Evolutionary conservation across 2,797 vertebrate genomes (phyloP), one percentile per base, ranked within the genome.

Genomic region (Todus mexicanus): DNA sequence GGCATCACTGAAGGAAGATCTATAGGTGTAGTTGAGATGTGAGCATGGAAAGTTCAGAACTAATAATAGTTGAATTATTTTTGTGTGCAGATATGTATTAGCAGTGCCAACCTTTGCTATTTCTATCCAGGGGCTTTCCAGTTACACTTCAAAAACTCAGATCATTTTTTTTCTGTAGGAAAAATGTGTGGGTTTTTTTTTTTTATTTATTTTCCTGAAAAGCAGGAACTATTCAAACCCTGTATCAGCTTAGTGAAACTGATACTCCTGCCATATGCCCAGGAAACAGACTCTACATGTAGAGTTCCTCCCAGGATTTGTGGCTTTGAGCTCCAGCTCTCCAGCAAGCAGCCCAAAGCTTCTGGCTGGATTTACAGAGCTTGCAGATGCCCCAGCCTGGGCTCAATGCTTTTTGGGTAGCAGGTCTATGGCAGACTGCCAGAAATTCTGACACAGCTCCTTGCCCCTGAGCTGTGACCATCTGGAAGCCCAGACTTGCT

Each of bases 371-470:
- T 84, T 94, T 84, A 54, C 33, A 76, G 27, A 26, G 38, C 48
- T 89, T 74, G 43, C 57, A 77, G 65, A 73, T 73, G 19, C 29
- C 33, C 25, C 29, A 84, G 37, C 50, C 45, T 74, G 25, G 23
- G 10, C 51, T 80, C 27, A 77, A 15, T 1, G 3, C 14, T 40
- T 94, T 74, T 69, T 75, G 61, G 22, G 35, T 91, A 73, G 69
- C 69, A 92, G 69, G 10, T 87, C 10, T 83, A 22, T 60, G 27
- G 47, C 47, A 91, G 59, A 12, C 42, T 89, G 72, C 50, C 87
- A 38, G 50, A 89, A 92, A 72, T 91, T 87, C 76, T 96, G 74
- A 75, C 87, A 77, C 26, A 79, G 48, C 25, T 90, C 64, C 53
- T 87, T 94, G 59, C 18, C 54, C 31, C 50, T 69, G 79, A 87